These are phyloP conservation scores for Naso thynnoides DNA, from an alignment of 2,797 vertebrate species.

Conservation along the genomic window DNA sequence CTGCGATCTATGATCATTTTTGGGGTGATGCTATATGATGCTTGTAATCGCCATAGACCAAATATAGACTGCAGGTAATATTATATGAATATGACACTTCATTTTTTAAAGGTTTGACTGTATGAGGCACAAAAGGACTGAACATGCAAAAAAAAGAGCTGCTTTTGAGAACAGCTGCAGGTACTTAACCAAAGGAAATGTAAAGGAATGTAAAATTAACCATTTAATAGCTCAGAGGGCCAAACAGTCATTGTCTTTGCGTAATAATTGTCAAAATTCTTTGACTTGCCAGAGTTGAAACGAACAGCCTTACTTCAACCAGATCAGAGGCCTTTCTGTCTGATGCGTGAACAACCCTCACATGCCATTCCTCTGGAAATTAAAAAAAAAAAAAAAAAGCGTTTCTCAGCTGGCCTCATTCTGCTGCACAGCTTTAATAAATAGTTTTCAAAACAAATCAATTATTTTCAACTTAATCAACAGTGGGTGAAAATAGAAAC, in stretches of 20 bases:
- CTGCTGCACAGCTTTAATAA: constrained; percentile 23
- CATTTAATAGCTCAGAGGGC: constrained; percentile 1
- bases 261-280: constrained; percentile 19
- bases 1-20: not conserved
- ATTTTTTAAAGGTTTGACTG: not conserved
- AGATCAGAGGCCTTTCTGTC: constrained; percentile 43
- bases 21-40: not conserved
- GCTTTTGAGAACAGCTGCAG: constrained; percentile 3
- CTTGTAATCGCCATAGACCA: not conserved
- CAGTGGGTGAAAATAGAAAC: constrained; percentile 29
- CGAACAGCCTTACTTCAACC: constrained; percentile 5
- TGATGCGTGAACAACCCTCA: constrained; percentile 47
- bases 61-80: not conserved
- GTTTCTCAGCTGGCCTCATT: constrained; percentile 40
- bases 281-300: constrained; percentile 17
- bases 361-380: not conserved
- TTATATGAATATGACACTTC: not conserved
- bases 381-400: not conserved
- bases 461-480: not conserved
- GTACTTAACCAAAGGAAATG: not conserved
- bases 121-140: not conserved
- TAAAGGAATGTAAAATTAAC: not conserved
- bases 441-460: constrained; percentile 38
- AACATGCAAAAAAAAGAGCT: not conserved
- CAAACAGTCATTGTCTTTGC: constrained; percentile 13